phyloP scores from a whole-genome alignment of 2,888 invertebrate genomes.

The Eupeodes luniger region DNA sequence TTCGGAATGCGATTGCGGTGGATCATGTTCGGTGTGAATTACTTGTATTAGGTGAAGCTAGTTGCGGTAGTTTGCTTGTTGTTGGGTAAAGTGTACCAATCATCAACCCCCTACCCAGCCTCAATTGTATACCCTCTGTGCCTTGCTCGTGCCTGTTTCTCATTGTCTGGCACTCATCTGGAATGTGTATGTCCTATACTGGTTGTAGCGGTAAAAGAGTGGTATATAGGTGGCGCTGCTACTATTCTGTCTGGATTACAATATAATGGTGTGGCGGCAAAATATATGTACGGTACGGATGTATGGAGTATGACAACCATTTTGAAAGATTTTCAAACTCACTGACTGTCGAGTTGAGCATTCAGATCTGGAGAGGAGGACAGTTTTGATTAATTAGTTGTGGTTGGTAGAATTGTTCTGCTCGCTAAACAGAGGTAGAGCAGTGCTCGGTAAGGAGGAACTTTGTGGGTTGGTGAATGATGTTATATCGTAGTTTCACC shows the following conservation, averaged over 20 bases:
- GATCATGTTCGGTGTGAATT: slow-evolving; percentile 75
- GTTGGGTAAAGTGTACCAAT: slow-evolving; percentile 53
- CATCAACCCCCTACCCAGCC: not conserved
- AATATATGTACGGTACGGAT: slow-evolving; percentile 38
- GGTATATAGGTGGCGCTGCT: slow-evolving; percentile 33
- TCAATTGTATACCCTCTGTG: not conserved
- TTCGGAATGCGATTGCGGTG: slow-evolving; percentile 74
- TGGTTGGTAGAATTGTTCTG: slow-evolving; percentile 40
- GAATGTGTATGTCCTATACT: slow-evolving; percentile 38
- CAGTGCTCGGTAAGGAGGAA: not conserved
- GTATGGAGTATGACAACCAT: slow-evolving; percentile 67
- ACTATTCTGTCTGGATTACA: slow-evolving; percentile 26
- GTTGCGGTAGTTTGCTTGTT: slow-evolving; percentile 74
- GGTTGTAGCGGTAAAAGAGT: slow-evolving; percentile 45
- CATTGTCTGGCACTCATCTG: slow-evolving; percentile 22
- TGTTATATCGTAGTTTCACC: slow-evolving; percentile 38
- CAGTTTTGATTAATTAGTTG: slow-evolving; percentile 75
- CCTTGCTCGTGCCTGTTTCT: not conserved
- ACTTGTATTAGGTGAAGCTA: slow-evolving; percentile 76
- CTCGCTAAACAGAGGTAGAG: not conserved
- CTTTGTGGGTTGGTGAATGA: slow-evolving; percentile 10
- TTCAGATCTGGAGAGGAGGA: slow-evolving; percentile 53
- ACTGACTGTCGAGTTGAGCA: slow-evolving; percentile 57
- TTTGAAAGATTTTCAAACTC: slow-evolving; percentile 72
- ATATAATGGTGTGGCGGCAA: slow-evolving; percentile 51